Evolutionary conservation across 2,797 vertebrate species (phyloP).

Genomic region (Saguinus oedipus): DNA sequence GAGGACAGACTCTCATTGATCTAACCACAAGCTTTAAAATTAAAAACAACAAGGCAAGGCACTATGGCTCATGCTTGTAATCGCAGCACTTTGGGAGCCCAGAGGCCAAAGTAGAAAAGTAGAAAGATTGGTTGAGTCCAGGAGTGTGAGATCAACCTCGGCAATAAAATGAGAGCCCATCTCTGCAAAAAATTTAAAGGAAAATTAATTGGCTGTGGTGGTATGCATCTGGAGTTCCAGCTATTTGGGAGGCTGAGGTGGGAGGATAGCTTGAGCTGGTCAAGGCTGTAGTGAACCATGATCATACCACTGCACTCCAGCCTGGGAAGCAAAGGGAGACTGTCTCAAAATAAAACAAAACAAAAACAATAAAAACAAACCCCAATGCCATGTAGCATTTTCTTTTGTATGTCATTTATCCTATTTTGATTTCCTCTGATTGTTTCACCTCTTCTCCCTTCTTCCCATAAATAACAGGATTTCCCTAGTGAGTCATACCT

Average conservation of each 20-base stretch:
- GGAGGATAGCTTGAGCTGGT: background rate
- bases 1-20: background rate
- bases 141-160: background rate
- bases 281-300: background rate
- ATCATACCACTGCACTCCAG: background rate
- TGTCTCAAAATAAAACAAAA: background rate
- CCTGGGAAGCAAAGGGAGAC: background rate
- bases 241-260: background rate
- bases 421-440: background rate
- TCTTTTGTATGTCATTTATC: background rate
- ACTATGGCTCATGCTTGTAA: background rate
- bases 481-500: background rate
- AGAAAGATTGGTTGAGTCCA: background rate
- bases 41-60: background rate
- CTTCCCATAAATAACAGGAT: background rate
- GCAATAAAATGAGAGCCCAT: background rate
- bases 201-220: background rate
- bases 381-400: background rate
- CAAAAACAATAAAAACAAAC: background rate
- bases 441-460: background rate
- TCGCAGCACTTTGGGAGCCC: background rate
- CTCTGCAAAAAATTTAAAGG: background rate
- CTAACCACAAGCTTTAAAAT: background rate
- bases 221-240: background rate
- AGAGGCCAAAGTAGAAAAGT: background rate